phyloP scores from a whole-genome alignment of 2,888 invertebrate genomes.

The Acleris sparsana region DNA sequence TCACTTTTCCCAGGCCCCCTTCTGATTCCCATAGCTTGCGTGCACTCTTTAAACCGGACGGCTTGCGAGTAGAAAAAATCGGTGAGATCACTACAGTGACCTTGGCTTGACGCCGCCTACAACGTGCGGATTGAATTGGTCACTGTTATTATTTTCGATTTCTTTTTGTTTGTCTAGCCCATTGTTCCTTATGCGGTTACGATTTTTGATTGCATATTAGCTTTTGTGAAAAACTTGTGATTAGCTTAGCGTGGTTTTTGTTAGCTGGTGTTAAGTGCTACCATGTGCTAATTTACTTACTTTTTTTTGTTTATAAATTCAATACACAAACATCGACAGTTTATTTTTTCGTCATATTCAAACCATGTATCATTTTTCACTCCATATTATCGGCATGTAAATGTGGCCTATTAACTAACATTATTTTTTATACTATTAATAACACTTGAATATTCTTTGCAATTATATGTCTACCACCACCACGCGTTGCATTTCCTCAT shows the following conservation, averaged over 20 bases:
- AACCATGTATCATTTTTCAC: too few relatives aligned
- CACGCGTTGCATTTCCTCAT: too few relatives aligned
- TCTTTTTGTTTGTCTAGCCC: constrained; percentile 45
- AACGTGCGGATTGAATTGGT: constrained; percentile 62
- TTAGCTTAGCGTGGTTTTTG: constrained; percentile 18
- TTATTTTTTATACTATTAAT: too few relatives aligned
- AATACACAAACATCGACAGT: too few relatives aligned
- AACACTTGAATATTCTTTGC: too few relatives aligned
- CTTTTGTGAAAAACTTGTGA: constrained; percentile 31
- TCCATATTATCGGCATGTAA: too few relatives aligned
- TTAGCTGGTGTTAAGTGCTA: neutral
- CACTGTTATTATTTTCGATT: constrained; percentile 55
- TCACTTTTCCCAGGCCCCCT: constrained; percentile 45
- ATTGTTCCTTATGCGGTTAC: constrained; percentile 37
- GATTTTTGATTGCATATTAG: constrained; percentile 34
- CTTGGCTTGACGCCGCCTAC: constrained; percentile 63
- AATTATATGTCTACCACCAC: too few relatives aligned
- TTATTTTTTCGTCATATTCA: too few relatives aligned
- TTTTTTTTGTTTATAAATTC: neutral
- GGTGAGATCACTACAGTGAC: constrained; percentile 74
- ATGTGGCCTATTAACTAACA: too few relatives aligned
- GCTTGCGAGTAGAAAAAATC: constrained; percentile 64
- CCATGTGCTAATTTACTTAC: neutral
- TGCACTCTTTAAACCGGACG: constrained; percentile 55
- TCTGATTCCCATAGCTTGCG: constrained; percentile 44